phyloP scores from a whole-genome alignment of 2,797 vertebrate genomes.

The Mormyrops boulengeri region DNA sequence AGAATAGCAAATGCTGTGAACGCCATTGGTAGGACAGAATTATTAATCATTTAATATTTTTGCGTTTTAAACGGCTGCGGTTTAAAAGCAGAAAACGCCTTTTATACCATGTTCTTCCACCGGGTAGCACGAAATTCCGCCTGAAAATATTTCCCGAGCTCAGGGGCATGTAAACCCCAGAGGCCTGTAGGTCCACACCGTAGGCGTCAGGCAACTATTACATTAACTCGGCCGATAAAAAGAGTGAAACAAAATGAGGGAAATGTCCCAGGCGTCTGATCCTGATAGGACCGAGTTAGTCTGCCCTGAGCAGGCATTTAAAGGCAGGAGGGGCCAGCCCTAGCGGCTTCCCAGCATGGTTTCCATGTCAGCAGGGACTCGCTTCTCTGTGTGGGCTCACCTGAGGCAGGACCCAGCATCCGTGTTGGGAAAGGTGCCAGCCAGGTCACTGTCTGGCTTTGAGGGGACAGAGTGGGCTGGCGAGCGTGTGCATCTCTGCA shows the following conservation, averaged over 20 bases:
- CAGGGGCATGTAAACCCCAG: background rate
- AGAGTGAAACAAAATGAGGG: background rate
- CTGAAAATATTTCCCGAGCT: background rate
- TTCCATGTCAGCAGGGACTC: conserved; percentile 50
- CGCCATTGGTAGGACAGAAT: background rate
- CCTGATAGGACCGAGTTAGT: background rate
- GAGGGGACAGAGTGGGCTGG: conserved; percentile 42
- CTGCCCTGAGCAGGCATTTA: conserved; percentile 46
- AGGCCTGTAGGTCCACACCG: background rate
- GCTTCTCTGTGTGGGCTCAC: conserved; percentile 55
- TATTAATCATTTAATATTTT: background rate
- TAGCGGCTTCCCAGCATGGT: conserved; percentile 41
- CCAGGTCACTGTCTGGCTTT: conserved; percentile 32
- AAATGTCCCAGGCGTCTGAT: background rate
- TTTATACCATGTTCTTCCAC: background rate
- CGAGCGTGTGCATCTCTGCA: conserved; percentile 50
- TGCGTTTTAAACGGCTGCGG: background rate
- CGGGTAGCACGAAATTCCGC: background rate
- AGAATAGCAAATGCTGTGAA: background rate
- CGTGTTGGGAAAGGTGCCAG: conserved; percentile 39
- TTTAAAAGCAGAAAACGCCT: background rate
- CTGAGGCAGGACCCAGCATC: conserved; percentile 31
- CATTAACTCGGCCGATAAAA: conserved; percentile 3
- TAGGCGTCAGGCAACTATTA: background rate
- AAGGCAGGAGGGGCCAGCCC: conserved; percentile 27